phyloP scores from a whole-genome alignment of 2,797 vertebrate genomes.

The Rhodeus uyekii region DNA sequence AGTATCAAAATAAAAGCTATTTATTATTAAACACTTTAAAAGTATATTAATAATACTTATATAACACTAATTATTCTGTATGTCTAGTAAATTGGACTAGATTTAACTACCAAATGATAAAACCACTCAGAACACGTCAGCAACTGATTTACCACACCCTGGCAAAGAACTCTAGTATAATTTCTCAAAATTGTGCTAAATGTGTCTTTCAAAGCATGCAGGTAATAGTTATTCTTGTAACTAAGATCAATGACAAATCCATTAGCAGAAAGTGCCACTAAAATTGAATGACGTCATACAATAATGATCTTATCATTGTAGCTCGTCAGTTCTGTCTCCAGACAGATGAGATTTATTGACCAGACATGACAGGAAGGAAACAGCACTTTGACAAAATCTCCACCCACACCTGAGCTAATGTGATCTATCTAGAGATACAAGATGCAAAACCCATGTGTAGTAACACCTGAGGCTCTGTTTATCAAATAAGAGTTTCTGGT shows the following conservation, averaged over 20 bases:
- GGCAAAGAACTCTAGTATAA: background rate
- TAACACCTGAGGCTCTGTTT: constrained; percentile 13
- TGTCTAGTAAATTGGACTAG: no score
- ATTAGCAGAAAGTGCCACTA: constrained; percentile 16
- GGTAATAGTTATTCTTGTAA: background rate
- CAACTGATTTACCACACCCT: background rate
- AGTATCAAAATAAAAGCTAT: no score
- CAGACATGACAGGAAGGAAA: constrained; percentile 8
- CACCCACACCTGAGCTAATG: background rate
- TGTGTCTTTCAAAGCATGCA: background rate
- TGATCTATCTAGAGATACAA: constrained; percentile 4
- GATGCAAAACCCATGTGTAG: background rate
- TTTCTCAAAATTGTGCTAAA: background rate
- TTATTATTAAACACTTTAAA: no score
- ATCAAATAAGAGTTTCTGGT: background rate
- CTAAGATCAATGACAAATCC: background rate
- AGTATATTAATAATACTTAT: no score
- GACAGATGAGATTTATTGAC: constrained; percentile 9
- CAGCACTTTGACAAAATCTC: constrained; percentile 14
- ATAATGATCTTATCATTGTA: constrained; percentile 16
- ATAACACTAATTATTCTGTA: no score
- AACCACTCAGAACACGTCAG: background rate
- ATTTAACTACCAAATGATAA: no score
- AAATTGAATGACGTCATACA: constrained; percentile 10
- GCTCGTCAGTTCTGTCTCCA: background rate